phyloP scores from a whole-genome alignment of 2,113 vertebrate species.

The Eptesicus fuscus region DNA sequence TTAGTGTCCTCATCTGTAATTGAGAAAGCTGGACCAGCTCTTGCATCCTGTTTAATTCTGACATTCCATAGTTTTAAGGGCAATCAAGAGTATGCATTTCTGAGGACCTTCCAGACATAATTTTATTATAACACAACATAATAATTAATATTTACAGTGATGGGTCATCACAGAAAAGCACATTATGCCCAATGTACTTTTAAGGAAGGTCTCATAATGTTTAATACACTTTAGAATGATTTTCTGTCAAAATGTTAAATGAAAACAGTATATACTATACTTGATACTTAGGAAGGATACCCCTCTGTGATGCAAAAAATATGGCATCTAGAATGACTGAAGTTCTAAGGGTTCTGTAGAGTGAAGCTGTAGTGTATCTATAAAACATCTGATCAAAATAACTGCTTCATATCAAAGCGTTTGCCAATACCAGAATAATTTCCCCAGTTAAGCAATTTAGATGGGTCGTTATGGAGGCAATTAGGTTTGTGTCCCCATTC shows the following conservation, averaged over 20 bases:
- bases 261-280: background rate
- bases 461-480: background rate
- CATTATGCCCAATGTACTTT: constrained; percentile 58
- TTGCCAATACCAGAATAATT: background rate
- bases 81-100: background rate
- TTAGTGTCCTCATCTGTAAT: background rate
- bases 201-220: constrained; percentile 57
- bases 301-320: background rate
- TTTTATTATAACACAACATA: background rate
- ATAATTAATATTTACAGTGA: constrained; percentile 61
- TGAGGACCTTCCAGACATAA: background rate
- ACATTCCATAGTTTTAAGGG: background rate
- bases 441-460: background rate
- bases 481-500: background rate
- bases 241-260: constrained; percentile 55
- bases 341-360: background rate
- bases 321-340: background rate
- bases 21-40: background rate
- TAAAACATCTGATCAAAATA: background rate
- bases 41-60: background rate
- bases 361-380: background rate
- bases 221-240: constrained; percentile 57
- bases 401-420: background rate
- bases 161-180: constrained; percentile 52
- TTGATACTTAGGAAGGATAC: background rate